Evolutionary conservation across 1,140 invertebrate genomes (phyloP).

Genomic region (Pogonomyrmex californicus): DNA sequence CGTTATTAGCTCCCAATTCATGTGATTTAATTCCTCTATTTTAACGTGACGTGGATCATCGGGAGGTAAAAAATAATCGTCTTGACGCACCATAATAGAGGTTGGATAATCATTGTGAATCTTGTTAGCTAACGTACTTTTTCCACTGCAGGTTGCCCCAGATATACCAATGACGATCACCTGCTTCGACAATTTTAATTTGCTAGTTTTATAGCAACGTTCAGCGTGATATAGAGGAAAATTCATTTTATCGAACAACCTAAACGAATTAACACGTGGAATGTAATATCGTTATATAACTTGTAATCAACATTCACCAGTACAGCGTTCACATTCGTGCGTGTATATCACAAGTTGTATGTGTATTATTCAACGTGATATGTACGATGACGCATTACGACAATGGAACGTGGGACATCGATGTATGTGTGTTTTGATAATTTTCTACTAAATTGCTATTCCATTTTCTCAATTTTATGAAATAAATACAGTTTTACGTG

Average conservation of each 20-base stretch:
- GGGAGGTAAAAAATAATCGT: constrained; percentile 92
- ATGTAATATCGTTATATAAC: constrained; percentile 10
- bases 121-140: constrained; percentile 90
- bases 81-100: constrained; percentile 90
- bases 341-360: background rate
- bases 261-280: background rate
- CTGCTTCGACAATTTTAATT: constrained; percentile 78
- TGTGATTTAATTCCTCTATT: constrained; percentile 90
- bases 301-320: background rate
- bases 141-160: constrained; percentile 93
- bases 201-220: background rate
- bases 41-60: constrained; percentile 90
- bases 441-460: constrained; percentile 10
- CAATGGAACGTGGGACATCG: background rate
- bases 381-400: background rate
- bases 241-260: background rate
- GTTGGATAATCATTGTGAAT: constrained; percentile 87
- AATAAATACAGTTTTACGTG: constrained; percentile 83
- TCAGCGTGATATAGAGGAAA: background rate
- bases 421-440: background rate
- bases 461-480: constrained; percentile 44
- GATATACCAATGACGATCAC: constrained; percentile 92
- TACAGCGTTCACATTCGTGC: background rate
- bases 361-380: background rate
- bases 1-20: constrained; percentile 93